Evolutionary conservation across 2,888 invertebrate genomes (phyloP).

Genomic region (Nomada flava): DNA sequence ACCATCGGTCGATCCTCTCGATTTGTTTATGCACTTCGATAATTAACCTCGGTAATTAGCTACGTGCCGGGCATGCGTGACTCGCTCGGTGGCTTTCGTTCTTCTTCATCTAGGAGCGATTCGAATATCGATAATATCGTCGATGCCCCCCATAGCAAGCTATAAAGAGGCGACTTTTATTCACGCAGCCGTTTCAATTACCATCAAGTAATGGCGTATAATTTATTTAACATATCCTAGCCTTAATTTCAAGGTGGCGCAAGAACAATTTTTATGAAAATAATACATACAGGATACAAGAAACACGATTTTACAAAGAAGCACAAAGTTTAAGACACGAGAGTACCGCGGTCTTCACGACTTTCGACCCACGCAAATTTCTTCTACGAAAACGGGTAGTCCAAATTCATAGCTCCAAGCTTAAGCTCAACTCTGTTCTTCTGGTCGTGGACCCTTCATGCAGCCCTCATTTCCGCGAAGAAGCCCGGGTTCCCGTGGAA

Average conservation of each 20-base stretch:
- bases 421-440: not conserved
- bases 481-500: conserved; percentile 35
- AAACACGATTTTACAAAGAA: not conserved
- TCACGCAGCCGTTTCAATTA: not conserved
- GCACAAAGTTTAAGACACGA: not conserved
- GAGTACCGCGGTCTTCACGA: too few relatives aligned
- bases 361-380: too few relatives aligned
- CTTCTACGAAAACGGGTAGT: too few relatives aligned
- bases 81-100: not conserved
- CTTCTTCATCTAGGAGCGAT: not conserved
- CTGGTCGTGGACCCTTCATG: not conserved
- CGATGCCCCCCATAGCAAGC: too few relatives aligned
- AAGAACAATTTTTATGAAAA: not conserved
- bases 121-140: too few relatives aligned
- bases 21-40: conserved; percentile 52
- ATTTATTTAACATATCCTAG: too few relatives aligned
- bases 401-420: too few relatives aligned
- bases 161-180: too few relatives aligned
- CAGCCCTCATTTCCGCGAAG: conserved; percentile 14
- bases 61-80: conserved; percentile 36
- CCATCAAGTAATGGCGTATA: not conserved
- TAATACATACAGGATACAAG: not conserved
- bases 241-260: too few relatives aligned
- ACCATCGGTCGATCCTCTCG: conserved; percentile 20
- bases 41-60: conserved; percentile 65